phyloP scores from a whole-genome alignment of 2,113 vertebrate genomes.

The Pyrgilauda ruficollis region DNA sequence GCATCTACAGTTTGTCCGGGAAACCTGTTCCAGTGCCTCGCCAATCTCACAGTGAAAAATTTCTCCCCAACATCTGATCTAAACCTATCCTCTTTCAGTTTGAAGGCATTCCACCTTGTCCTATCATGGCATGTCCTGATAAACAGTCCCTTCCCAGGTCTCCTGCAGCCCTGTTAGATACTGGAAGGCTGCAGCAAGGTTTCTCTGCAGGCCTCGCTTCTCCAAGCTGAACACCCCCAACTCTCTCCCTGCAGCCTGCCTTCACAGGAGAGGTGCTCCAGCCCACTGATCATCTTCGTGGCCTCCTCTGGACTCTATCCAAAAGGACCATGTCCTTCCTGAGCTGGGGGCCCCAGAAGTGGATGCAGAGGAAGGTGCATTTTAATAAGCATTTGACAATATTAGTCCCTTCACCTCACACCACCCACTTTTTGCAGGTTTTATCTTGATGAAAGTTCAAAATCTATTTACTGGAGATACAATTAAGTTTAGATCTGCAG shows the following conservation, averaged over 20 bases:
- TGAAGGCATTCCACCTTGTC: neutral
- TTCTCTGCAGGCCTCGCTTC: accelerated
- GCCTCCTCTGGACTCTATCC: neutral
- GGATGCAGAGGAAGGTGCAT: neutral
- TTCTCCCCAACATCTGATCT: neutral
- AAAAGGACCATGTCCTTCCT: neutral
- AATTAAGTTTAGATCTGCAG: neutral
- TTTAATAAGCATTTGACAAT: neutral
- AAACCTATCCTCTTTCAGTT: neutral
- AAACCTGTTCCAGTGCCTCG: neutral
- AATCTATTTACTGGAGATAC: neutral
- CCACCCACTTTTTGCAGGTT: neutral
- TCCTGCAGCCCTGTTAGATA: neutral
- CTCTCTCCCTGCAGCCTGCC: neutral
- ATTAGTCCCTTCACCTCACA: neutral
- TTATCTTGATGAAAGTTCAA: neutral
- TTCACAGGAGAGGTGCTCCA: neutral
- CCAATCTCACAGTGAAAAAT: neutral
- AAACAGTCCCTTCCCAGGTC: neutral
- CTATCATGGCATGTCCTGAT: too few relatives aligned
- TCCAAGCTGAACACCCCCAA: neutral
- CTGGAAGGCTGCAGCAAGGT: neutral
- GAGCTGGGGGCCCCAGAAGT: neutral
- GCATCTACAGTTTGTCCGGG: neutral
- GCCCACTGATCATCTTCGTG: accelerated